These are phyloP conservation scores for Drosophila neonasuta DNA, from an alignment of 2,888 invertebrate genomes.

Conservation along the genomic window DNA sequence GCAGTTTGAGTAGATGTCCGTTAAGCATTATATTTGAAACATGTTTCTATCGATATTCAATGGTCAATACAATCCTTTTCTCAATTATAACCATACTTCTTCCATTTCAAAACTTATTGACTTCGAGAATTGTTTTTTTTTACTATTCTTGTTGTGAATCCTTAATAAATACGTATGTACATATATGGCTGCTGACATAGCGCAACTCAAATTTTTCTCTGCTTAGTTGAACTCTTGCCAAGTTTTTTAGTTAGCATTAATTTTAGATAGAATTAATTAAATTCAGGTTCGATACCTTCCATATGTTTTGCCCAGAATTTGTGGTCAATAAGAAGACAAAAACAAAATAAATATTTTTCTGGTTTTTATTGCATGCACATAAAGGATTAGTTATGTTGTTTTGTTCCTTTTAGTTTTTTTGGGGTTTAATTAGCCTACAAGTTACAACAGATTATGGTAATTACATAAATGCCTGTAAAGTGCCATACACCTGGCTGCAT, in stretches of 20 bases:
- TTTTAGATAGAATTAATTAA: background rate
- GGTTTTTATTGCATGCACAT: slow-evolving; percentile 79
- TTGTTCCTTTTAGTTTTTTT: slow-evolving; percentile 39
- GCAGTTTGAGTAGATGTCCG: no score
- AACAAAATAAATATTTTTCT: slow-evolving; percentile 3
- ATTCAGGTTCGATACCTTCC: background rate
- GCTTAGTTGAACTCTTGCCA: no score
- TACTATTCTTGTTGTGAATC: no score
- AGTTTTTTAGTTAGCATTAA: background rate
- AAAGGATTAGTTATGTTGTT: slow-evolving; percentile 67
- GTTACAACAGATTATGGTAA: slow-evolving; percentile 69
- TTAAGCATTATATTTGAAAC: no score
- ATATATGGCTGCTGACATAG: no score
- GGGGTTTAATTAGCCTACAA: slow-evolving; percentile 58
- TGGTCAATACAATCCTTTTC: no score
- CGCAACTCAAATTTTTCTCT: no score
- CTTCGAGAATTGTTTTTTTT: no score
- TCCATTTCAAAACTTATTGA: no score
- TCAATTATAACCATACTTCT: no score
- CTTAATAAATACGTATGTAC: no score
- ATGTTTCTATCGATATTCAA: no score
- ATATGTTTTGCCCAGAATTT: background rate
- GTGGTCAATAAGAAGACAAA: slow-evolving; percentile 4
- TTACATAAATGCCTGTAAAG: slow-evolving; percentile 55
- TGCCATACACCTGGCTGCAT: slow-evolving; percentile 46